phyloP scores from a whole-genome alignment of 1,140 invertebrate genomes.

The Listronotus oregonensis region DNA sequence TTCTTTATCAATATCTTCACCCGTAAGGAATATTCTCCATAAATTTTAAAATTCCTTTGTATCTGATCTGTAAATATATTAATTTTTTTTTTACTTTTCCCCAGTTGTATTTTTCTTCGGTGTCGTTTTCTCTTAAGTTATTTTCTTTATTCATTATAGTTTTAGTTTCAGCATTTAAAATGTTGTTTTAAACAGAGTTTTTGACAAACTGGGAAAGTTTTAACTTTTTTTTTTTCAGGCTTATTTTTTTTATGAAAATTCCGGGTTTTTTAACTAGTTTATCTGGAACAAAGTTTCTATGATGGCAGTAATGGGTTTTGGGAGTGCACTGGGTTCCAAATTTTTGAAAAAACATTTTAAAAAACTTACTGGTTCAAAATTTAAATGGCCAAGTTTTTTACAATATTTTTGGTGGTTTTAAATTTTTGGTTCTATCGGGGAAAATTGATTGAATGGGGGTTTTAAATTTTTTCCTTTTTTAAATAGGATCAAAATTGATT shows the following conservation, averaged over 20 bases:
- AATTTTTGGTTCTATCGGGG: no score
- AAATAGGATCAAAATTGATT: no score
- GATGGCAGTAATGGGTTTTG: no score
- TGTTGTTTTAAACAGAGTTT: background rate
- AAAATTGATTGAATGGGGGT: no score
- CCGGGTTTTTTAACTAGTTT: conserved; percentile 2
- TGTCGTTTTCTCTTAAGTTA: no score
- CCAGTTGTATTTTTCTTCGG: no score
- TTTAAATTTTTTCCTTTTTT: no score
- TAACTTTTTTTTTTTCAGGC: background rate
- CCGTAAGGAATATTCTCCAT: conserved; percentile 54
- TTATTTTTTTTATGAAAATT: background rate
- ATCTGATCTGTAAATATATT: conserved; percentile 25
- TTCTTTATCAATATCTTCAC: conserved; percentile 58
- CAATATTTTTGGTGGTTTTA: no score
- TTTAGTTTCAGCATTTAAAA: background rate
- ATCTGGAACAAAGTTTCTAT: conserved; percentile 8
- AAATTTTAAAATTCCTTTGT: conserved; percentile 40
- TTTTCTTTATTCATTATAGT: background rate
- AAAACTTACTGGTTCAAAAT: no score
- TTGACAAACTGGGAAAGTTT: conserved; percentile 1
- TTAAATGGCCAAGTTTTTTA: no score
- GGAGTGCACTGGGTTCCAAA: no score
- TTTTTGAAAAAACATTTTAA: no score
- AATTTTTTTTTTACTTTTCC: background rate